Conservation (phyloP, 2,888 invertebrate species). For the Erynnis tages region DNA sequence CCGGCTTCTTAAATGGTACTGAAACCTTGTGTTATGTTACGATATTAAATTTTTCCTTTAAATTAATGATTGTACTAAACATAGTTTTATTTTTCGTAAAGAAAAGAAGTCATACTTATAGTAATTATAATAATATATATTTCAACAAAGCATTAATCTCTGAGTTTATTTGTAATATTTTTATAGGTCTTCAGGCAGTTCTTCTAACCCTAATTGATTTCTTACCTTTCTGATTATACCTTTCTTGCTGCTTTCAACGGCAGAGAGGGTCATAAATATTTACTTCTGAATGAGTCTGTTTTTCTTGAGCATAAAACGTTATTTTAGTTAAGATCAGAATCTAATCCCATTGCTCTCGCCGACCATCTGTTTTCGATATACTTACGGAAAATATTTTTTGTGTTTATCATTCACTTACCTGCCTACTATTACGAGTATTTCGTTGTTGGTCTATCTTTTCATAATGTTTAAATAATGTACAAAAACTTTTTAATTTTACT, state of each 20-base stretch:
- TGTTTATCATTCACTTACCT: neutral
- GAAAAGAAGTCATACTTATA: too few relatives aligned
- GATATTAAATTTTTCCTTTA: too few relatives aligned
- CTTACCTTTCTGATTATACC: conserved; percentile 15
- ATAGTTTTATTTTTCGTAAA: too few relatives aligned
- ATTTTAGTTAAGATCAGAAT: neutral
- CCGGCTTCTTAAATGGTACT: too few relatives aligned
- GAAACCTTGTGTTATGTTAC: too few relatives aligned
- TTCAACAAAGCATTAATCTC: too few relatives aligned
- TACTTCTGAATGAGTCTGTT: conserved; percentile 1
- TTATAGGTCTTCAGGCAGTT: neutral
- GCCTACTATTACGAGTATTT: neutral
- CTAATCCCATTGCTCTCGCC: conserved; percentile 3
- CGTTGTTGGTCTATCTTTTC: too few relatives aligned
- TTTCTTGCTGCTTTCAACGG: conserved; percentile 9
- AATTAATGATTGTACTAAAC: too few relatives aligned
- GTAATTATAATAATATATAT: too few relatives aligned
- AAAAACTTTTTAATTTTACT: too few relatives aligned
- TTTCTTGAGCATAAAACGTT: neutral
- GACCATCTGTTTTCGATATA: neutral
- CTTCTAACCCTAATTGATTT: conserved; percentile 15
- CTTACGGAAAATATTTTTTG: neutral
- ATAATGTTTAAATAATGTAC: too few relatives aligned
- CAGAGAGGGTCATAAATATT: conserved; percentile 1
- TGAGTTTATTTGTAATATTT: neutral